Base-by-base conservation (phyloP, 2,113 vertebrate genomes). In the Caracal caracal region DNA sequence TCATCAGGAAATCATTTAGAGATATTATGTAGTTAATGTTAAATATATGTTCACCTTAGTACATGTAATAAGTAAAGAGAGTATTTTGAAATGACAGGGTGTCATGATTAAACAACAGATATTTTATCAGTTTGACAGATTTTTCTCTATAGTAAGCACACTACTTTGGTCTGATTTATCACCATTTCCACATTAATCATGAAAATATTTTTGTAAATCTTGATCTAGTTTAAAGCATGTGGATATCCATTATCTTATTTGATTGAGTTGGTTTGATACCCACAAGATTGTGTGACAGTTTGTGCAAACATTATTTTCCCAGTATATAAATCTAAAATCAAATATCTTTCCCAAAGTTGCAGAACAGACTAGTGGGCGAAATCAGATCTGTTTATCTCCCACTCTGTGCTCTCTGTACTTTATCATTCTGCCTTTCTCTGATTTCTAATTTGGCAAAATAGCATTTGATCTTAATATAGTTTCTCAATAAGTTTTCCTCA, bases 311-410 rank as follows among this genome's bases (percentile, higher is more conserved):
- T 79, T 53, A 33, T 87, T 81, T 92, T 87, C 30, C 78, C 3
- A 78, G 47, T 71, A 37, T 35, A 80, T 86, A 53, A 89, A 79
- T 91, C n/a, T 90, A 83, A 97, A 86, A 88, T 79, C 24, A 91
- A 88, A 81, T 78, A 93, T 79, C 3, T 93, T 94, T 70, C 2
- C n/a, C 11, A 85, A 30, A 87, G 3, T 75, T 82, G 3, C 1
- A 75, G 22, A 93, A 92, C 6, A 49, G 61, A 70, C 33, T 49
- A 80, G 16, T 63, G 40, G n/a, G n/a, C 11, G 79, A 66, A 78
- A 15, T 93, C 7, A 56, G 28, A 68, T 49, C 19, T 83, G 22
- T 82, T 68, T 75, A 66, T 20, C 70, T 61, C 12, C 65, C 20
- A 40, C 2, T 26, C 8, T 65, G 0, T 80, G 3, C 1, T 90